phyloP scores from a whole-genome alignment of 2,797 vertebrate genomes.

The Macrochelys suwanniensis region DNA sequence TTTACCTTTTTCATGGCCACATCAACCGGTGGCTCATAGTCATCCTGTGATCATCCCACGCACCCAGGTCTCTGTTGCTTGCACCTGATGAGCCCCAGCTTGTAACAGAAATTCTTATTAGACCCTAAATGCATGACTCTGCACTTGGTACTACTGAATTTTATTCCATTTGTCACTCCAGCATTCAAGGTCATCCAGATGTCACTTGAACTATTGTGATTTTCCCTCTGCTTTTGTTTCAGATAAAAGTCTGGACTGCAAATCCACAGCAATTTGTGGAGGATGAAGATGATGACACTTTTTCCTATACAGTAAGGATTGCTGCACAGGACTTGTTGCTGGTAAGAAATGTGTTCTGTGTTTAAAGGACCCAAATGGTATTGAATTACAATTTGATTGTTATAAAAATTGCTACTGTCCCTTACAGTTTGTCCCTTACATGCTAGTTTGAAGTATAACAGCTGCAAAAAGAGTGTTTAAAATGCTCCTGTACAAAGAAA shows the following conservation, averaged over 20 bases:
- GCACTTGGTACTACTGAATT: no score
- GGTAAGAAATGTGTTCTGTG: constrained; percentile 81
- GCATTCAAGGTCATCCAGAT: not conserved
- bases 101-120: no score
- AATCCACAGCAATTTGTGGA: constrained; percentile 99
- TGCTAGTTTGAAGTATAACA: not conserved
- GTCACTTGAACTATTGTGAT: not conserved
- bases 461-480: not conserved
- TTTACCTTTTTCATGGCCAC: no score
- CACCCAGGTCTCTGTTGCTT: no score
- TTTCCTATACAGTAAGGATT: constrained; percentile 98
- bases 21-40: no score
- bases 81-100: no score
- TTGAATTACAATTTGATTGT: not conserved
- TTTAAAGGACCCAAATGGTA: not conserved
- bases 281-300: constrained; percentile 98
- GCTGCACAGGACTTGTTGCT: constrained; percentile 96
- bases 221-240: not conserved
- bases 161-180: no score
- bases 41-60: no score
- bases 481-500: not conserved
- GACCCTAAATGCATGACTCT: no score
- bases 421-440: not conserved
- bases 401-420: not conserved
- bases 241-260: constrained; percentile 98